Conservation (phyloP, 2,888 invertebrate species). For the Nomada goodeniana region DNA sequence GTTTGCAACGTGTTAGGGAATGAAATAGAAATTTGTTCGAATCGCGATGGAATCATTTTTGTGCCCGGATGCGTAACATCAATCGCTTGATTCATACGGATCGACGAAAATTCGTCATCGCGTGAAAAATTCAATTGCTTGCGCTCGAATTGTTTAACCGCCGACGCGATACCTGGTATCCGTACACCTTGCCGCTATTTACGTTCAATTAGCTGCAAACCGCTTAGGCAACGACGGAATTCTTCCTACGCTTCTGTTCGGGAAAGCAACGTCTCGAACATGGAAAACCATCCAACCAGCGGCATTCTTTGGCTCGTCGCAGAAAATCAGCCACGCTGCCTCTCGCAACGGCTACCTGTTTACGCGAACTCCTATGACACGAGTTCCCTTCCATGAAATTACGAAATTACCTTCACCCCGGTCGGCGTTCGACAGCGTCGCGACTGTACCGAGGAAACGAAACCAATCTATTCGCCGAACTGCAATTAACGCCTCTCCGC, state of each 20-base stretch:
- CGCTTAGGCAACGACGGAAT: constrained; percentile 40
- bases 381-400: constrained; percentile 46
- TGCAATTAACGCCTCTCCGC: too few relatives aligned
- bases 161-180: too few relatives aligned
- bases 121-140: too few relatives aligned
- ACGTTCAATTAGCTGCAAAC: constrained; percentile 64
- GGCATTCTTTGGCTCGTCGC: constrained; percentile 41
- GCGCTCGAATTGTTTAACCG: too few relatives aligned
- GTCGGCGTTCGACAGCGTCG: constrained; percentile 1
- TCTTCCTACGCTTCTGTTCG: constrained; percentile 60
- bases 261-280: constrained; percentile 58
- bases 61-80: too few relatives aligned
- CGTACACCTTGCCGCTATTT: constrained; percentile 22
- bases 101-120: too few relatives aligned
- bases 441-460: neutral
- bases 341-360: constrained; percentile 31
- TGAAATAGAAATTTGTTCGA: too few relatives aligned
- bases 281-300: constrained; percentile 53
- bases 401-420: constrained; percentile 25
- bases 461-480: neutral
- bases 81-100: too few relatives aligned
- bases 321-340: constrained; percentile 51
- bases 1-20: too few relatives aligned
- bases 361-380: constrained; percentile 37
- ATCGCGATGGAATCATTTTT: too few relatives aligned